Evolutionary conservation across 1,140 invertebrate species (phyloP), one percentile per base, ranked within the genome.

Genomic region (Wiebesia pumilae): DNA sequence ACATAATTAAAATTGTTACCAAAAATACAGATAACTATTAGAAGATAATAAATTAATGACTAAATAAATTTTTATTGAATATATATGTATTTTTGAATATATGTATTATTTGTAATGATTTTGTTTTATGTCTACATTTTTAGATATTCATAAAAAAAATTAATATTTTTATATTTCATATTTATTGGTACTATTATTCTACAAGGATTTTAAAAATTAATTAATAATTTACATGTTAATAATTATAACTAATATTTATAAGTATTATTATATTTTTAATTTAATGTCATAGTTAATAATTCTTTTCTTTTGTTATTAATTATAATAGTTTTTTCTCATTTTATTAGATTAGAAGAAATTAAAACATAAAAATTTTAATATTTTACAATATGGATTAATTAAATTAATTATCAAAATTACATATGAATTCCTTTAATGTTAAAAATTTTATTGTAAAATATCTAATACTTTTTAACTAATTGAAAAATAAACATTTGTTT

Each of bases 41-140:
- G 73, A 80, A 54, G 40, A 67, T 16, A 67, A 7, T 58, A 30
- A 58, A 73, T 67, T 51, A 47, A 78, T 35, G 16, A 65, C 43
- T 12, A 58, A 69, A 80, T 71, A 71, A 35, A 79, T 80, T 85
- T 80, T 54, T 85, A 80, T 79, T 65, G 30, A 80, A 81, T 85
- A 80, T 85, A 51, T 80, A 47, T 47, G n/a, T n/a, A n/a, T n/a
- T n/a, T n/a, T n/a, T n/a, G n/a, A n/a, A n/a, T n/a, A n/a, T 85
- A 47, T 58, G 30, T 30, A 58, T 16, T 73, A 80, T 67, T 54
- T 51, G 35, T 58, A 73, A 85, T 81, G 38, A 80, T 58, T 78
- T 47, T 62, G 24, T 10, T 27, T 3, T 62, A 62, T 62, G 3
- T 27, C 14, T 62, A 62, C 24, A 14, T 62, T 7, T 62, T 24